phyloP scores from a whole-genome alignment of 2,888 invertebrate genomes.

The Miltochrista miniata region DNA sequence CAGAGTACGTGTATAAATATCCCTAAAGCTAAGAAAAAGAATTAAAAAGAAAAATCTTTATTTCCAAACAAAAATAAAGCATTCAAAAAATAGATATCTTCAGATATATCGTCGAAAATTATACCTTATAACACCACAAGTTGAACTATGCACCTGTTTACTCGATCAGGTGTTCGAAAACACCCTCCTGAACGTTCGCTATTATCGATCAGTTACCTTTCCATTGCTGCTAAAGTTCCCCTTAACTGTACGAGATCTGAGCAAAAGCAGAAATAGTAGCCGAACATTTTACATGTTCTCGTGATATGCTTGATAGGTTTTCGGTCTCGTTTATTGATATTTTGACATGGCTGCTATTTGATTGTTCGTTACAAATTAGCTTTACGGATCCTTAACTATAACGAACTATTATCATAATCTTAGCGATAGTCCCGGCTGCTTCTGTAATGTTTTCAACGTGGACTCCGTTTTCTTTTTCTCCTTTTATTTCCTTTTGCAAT shows the following conservation, averaged over 20 bases:
- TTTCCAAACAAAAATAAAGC: neutral
- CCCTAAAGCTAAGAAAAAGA: no score
- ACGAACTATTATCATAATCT: no score
- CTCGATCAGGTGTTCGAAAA: conserved; percentile 58
- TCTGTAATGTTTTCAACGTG: no score
- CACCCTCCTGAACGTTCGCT: conserved; percentile 19
- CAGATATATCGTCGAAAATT: conserved; percentile 36
- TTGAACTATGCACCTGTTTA: conserved; percentile 55
- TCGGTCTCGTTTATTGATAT: conserved; percentile 50
- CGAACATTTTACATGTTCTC: neutral
- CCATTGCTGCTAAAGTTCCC: conserved; percentile 25
- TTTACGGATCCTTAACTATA: conserved; percentile 11
- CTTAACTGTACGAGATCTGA: neutral
- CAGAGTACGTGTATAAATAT: no score
- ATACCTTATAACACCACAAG: conserved; percentile 26
- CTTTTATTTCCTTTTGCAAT: no score
- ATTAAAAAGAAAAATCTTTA: no score
- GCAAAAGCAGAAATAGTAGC: conserved; percentile 12
- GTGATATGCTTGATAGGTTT: conserved; percentile 15
- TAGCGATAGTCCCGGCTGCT: no score
- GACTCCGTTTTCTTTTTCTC: no score
- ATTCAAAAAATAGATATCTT: conserved; percentile 37
- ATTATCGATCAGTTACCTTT: conserved; percentile 7
- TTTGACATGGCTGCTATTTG: conserved; percentile 47
- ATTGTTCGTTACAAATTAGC: conserved; percentile 45